Percentiles rank a stretch among this genome's conserved stretches.
Evolutionary conservation across 2,797 vertebrate species (phyloP).

Genomic region (Manis pentadactyla): DNA sequence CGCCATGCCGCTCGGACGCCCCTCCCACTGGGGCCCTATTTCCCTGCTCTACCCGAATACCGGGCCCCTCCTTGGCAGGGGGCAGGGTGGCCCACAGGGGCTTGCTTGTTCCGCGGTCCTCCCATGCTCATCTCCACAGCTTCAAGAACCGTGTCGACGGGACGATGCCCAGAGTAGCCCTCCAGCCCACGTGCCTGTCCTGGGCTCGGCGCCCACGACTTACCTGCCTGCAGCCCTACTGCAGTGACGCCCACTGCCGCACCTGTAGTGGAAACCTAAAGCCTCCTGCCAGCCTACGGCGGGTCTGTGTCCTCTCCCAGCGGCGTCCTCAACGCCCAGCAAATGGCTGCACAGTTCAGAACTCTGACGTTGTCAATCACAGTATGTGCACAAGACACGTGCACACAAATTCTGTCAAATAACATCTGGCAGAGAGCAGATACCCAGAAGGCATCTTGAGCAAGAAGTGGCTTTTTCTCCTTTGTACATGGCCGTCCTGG

Average conservation of each 20-base stretch:
- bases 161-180: background rate
- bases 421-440: background rate
- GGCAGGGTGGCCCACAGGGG: background rate
- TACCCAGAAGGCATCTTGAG: background rate
- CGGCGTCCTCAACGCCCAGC: background rate
- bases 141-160: background rate
- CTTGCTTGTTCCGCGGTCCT: background rate
- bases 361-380: background rate
- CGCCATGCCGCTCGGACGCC: background rate
- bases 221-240: background rate
- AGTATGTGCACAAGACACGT: background rate
- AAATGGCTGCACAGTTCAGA: background rate
- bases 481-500: background rate
- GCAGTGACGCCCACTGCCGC: background rate
- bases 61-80: background rate
- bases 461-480: background rate
- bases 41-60: background rate
- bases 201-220: fast-evolving
- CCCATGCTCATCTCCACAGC: too few relatives aligned
- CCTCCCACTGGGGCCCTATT: background rate
- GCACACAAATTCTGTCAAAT: background rate
- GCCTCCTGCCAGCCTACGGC: background rate
- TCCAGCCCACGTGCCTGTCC: background rate
- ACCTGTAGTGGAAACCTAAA: background rate
- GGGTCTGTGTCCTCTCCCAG: background rate